Base-by-base conservation (phyloP, 2,797 vertebrate genomes). In the Coreius guichenoti region DNA sequence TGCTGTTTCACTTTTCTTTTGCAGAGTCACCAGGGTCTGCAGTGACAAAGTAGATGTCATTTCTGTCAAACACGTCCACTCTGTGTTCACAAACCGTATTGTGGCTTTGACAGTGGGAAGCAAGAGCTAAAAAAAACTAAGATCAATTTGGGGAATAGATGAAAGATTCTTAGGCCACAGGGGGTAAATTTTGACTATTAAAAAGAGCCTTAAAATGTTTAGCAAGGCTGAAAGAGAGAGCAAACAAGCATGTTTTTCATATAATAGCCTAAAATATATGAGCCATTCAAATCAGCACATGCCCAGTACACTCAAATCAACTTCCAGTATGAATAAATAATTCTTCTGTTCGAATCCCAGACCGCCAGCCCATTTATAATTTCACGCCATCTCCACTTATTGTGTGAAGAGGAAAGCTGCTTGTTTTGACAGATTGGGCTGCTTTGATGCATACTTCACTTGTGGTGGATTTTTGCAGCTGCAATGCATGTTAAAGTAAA, bases 401-500 rank as follows among this genome's bases (percentile, higher is more conserved):
- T 21, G 43, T 70, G 49, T 7, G 39, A 45, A 58, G 67, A 85
- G 49, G 75, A 84, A 74, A 83, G 76, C 36, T 79, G 83, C 80
- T 87, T 91, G 81, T 90, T 92, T 90, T 86, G 85, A 90, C 83
- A 89, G 82, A 76, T 58, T 80, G 85, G 45, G 67, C 43, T 67
- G 79, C 90, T 88, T 89, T 87, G 83, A 90, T 88, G 86, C 81
- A 43, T 76, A 79, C 61, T 82, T 81, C 86, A 82, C 81, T 82
- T 78, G 73, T 72, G 82, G 83, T 88, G 87, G 89, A 89, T 85
- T 88, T 88, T 85, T 90, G 87, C 89, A 88, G 90, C 86, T 91
- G 88, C 58, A 61, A 81, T 86, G 86, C 78, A 88, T 88, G 83
- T 88, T 88, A 87, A 91, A 89, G 84, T 81, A 90, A 90, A 90